A percentile compares a stretch with the other conserved stretches of the same genome.
Conservation (phyloP, 2,888 invertebrate species). For the Eubasilissa splendida region DNA sequence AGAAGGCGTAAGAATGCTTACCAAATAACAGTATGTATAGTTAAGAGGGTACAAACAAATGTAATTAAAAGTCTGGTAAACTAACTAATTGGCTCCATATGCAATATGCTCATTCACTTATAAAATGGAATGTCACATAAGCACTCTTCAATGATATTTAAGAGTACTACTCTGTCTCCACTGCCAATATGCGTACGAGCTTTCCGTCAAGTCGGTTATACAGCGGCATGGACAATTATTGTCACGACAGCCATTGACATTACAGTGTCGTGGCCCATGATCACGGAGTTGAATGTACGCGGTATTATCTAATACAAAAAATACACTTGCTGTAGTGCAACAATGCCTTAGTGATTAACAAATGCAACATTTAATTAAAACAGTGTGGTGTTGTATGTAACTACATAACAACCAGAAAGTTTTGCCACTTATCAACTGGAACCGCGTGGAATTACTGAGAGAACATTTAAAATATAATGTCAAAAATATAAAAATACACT, state of each 20-base stretch:
- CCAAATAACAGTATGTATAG: slow-evolving; percentile 18
- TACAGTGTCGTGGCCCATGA: too few relatives aligned
- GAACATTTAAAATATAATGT: slow-evolving; percentile 16
- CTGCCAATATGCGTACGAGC: too few relatives aligned
- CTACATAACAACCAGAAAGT: slow-evolving; percentile 22
- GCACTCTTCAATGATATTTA: neutral
- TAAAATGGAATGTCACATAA: slow-evolving; percentile 26
- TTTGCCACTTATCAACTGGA: slow-evolving; percentile 19
- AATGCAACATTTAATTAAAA: neutral
- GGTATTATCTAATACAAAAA: neutral
- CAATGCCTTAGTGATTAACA: slow-evolving; percentile 26
- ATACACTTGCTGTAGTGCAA: neutral
- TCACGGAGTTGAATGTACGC: too few relatives aligned
- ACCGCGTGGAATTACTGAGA: slow-evolving; percentile 13
- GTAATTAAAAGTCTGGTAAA: slow-evolving; percentile 3
- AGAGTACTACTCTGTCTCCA: too few relatives aligned
- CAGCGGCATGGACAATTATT: too few relatives aligned
- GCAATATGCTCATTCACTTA: neutral
- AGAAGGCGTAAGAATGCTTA: slow-evolving; percentile 31
- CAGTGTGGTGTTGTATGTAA: neutral
- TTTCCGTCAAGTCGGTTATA: too few relatives aligned
- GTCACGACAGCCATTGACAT: too few relatives aligned
- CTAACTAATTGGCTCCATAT: slow-evolving; percentile 1
- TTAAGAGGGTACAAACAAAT: slow-evolving; percentile 13
- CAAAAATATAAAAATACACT: slow-evolving; percentile 36